Evolutionary conservation across 2,888 invertebrate species (phyloP), one percentile per base, ranked within the genome.

Genomic region (Automeris io): DNA sequence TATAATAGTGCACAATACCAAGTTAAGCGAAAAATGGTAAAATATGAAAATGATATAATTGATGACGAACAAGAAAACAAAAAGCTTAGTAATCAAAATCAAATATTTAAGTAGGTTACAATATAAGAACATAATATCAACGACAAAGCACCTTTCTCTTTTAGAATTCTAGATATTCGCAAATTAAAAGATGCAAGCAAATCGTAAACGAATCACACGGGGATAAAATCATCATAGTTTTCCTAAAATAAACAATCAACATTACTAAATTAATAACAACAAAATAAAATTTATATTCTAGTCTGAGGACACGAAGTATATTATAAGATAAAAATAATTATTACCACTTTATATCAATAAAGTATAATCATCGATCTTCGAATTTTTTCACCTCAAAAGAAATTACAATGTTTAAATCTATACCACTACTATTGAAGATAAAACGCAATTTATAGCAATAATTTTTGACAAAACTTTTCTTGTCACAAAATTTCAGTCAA

Each of bases 141-240:
- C 22, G 35, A 60, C 54, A 64, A 51, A 54, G 52, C 50, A 56
- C 70, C 75, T 75, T 75, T 75, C 75, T 75, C 73, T 72, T 74
- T 62, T 57, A 45, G 43, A 29, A 29, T 16, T 29, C 3, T 8
- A 8, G 16, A 29, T n/a, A 16, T 8, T 16, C n/a, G 4, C n/a
- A 4, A 5, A 16, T 8, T 2, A 19, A 2, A 16, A 29, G 16
- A 29, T 29, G 3, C n/a, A 29, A 4, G 7, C 16, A 21, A 25
- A 21, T 8, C 11, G 2, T 5, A 4, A 9, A 11, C n/a, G 9
- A 13, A 13, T 8, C 18, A 3, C 11, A 19, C 3, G 9, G 5
- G 9, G 5, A 4, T 18, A 12, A 11, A 16, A n/a, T 25, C 3
- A 19, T 11, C 6, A 13, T 5, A 19, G 6, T 6, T 8, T 7